Evolutionary conservation across 2,797 vertebrate species (phyloP).

Genomic region (Urocyon cinereoargenteus): DNA sequence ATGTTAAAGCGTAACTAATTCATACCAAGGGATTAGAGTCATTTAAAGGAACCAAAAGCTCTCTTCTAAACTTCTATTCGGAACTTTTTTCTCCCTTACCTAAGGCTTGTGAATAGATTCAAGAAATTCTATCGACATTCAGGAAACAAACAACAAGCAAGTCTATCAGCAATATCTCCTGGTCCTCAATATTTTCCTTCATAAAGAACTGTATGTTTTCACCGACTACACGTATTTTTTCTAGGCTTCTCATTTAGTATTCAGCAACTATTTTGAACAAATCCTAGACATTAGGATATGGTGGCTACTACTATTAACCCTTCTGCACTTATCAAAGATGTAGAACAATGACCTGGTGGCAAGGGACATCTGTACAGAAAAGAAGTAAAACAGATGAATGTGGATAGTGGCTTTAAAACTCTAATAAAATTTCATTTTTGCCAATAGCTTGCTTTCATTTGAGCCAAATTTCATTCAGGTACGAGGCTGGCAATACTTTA

Average conservation of each 20-base stretch:
- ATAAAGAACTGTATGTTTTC: neutral
- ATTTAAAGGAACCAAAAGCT: neutral
- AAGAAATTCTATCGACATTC: neutral
- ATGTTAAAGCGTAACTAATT: neutral
- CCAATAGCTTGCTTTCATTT: neutral
- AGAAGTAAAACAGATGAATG: neutral
- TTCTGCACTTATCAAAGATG: neutral
- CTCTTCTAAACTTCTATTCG: neutral
- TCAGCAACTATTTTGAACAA: neutral
- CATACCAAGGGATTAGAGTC: neutral
- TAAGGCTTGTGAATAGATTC: neutral
- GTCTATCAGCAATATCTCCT: neutral
- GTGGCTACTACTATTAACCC: neutral
- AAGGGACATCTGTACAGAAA: neutral
- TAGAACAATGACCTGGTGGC: neutral
- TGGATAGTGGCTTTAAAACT: slow-evolving; percentile 56
- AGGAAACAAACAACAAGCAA: neutral
- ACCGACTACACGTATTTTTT: slow-evolving; percentile 36
- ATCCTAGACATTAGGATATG: neutral
- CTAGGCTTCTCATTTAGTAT: neutral
- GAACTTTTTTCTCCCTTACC: neutral
- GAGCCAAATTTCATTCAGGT: slow-evolving; percentile 66
- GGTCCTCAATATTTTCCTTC: neutral
- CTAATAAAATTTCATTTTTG: slow-evolving; percentile 46
- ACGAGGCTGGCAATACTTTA: slow-evolving; percentile 18